Percentiles rank a stretch among this genome's conserved stretches.
Evolutionary conservation across 2,113 vertebrate genomes (phyloP).

Genomic region (Alouatta palliata): DNA sequence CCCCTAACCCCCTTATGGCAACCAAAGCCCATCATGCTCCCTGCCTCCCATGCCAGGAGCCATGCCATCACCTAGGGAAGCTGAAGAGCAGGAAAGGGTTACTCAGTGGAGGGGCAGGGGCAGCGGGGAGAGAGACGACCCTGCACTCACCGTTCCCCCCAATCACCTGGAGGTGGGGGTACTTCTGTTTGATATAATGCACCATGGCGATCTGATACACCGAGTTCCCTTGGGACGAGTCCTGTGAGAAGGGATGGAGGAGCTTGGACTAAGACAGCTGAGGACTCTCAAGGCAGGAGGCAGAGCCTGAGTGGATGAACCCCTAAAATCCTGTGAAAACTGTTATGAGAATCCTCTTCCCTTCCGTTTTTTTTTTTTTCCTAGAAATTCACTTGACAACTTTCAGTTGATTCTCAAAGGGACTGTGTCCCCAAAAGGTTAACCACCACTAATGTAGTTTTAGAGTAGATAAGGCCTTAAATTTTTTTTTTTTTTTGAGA

Average conservation of each 20-base stretch:
- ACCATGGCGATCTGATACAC: constrained; percentile 96
- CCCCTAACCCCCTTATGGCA: neutral
- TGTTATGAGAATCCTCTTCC: neutral
- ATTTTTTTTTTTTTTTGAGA: too few relatives aligned
- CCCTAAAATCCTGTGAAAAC: neutral
- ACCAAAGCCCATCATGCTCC: neutral
- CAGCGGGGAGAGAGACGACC: neutral
- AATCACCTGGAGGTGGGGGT: constrained; percentile 94
- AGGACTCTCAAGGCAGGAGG: neutral
- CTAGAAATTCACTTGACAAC: neutral
- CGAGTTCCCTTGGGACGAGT: constrained; percentile 96
- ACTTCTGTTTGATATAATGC: constrained; percentile 95
- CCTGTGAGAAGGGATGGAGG: constrained; percentile 80
- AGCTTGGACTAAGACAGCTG: neutral
- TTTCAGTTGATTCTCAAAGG: neutral
- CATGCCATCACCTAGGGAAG: neutral
- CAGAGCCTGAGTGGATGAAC: neutral
- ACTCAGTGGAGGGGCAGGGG: too few relatives aligned
- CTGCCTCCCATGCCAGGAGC: neutral
- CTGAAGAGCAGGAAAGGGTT: neutral
- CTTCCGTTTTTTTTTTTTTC: neutral
- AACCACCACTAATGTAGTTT: neutral
- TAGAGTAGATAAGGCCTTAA: neutral
- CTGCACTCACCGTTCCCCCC: constrained; percentile 92
- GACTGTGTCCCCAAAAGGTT: neutral